phyloP scores from a whole-genome alignment of 2,113 vertebrate species.

The Pavo muticus region DNA sequence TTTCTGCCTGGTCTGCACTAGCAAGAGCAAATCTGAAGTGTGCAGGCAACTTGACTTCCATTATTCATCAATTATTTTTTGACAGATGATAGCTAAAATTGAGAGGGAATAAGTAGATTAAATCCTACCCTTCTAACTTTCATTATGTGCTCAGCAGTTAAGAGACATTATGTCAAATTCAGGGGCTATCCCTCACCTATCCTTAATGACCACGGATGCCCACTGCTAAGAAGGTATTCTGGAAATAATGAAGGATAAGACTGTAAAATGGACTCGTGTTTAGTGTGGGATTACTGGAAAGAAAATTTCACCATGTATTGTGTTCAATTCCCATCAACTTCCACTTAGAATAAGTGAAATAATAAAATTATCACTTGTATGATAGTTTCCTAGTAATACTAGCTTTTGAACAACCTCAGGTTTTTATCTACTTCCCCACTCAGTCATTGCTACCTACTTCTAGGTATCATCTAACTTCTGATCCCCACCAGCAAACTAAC shows the following conservation, averaged over 20 bases:
- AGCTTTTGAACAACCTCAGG: neutral
- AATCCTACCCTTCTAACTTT: neutral
- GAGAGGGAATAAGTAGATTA: neutral
- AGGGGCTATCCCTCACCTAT: neutral
- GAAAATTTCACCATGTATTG: neutral
- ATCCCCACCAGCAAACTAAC: neutral
- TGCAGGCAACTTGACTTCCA: neutral
- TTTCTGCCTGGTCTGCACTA: neutral
- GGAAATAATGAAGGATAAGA: neutral
- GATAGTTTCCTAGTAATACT: neutral
- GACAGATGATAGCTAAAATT: neutral
- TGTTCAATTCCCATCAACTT: neutral
- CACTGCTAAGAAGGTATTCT: neutral
- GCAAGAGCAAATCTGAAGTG: neutral
- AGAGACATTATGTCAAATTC: neutral
- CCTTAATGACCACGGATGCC: neutral
- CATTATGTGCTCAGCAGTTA: neutral
- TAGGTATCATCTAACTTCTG: neutral
- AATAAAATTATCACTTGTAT: neutral
- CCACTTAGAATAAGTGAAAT: neutral
- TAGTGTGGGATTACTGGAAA: neutral
- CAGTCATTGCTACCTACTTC: neutral
- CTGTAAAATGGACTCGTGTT: neutral
- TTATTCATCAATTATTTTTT: neutral
- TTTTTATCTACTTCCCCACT: neutral